Percentiles rank a stretch among this genome's conserved stretches.
Conservation (phyloP, 2,888 invertebrate genomes). For the Heliconius erato region DNA sequence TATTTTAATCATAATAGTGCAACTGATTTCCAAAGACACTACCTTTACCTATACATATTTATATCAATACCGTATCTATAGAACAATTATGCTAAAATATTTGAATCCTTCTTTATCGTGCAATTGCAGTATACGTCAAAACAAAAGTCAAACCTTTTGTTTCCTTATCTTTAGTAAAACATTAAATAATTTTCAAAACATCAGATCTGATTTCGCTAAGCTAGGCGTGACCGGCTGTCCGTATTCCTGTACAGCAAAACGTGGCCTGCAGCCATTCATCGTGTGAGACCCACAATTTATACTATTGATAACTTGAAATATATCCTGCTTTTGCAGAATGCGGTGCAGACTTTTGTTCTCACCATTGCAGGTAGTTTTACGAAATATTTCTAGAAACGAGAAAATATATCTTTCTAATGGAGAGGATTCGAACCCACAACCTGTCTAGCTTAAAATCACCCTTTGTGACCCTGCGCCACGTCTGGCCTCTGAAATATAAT, state of each 20-base stretch:
- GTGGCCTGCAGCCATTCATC: conserved; percentile 47
- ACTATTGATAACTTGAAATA: conserved; percentile 49
- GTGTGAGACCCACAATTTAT: conserved; percentile 49
- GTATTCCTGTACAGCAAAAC: conserved; percentile 41
- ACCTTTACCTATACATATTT: neutral
- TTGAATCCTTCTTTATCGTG: neutral
- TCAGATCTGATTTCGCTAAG: conserved; percentile 45
- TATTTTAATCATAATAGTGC: neutral
- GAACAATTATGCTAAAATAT: neutral
- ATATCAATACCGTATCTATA: neutral
- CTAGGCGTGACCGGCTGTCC: conserved; percentile 48
- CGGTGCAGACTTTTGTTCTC: neutral
- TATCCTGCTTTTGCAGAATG: conserved; percentile 20
- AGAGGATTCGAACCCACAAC: no score
- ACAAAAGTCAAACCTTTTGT: neutral
- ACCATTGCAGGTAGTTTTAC: neutral
- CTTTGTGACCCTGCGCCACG: no score
- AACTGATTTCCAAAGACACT: neutral
- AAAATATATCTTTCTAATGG: no score
- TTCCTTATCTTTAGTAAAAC: conserved; percentile 21
- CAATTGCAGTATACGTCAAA: neutral
- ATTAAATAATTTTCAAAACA: conserved; percentile 39
- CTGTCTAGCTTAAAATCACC: no score
- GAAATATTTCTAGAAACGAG: no score
- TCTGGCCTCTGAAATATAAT: no score